phyloP scores from a whole-genome alignment of 2,113 vertebrate genomes.

The Lethenteron reissneri region DNA sequence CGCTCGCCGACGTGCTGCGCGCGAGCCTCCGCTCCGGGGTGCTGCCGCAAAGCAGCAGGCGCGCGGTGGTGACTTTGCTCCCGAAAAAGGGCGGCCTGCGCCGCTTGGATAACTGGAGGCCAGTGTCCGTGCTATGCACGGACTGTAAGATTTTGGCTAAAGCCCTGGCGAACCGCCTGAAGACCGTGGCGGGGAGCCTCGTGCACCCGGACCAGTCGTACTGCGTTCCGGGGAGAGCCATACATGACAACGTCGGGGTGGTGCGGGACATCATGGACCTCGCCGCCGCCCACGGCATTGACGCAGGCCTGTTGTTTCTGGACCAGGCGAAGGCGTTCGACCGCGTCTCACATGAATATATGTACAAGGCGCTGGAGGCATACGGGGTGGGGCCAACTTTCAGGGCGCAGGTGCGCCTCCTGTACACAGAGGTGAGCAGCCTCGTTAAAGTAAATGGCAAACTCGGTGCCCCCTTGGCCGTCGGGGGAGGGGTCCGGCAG shows the following conservation, averaged over 20 bases:
- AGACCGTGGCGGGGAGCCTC: not conserved
- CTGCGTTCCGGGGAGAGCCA: not conserved
- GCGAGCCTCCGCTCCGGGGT: not conserved
- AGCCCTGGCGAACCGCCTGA: not conserved
- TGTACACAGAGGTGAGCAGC: not conserved
- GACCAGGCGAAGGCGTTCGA: constrained; percentile 1
- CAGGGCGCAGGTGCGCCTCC: not conserved
- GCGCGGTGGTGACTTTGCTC: not conserved
- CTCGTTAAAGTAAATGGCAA: not conserved
- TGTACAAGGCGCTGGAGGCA: not conserved
- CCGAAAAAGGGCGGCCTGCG: not conserved
- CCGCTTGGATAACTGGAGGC: not conserved
- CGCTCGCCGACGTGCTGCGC: not conserved
- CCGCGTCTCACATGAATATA: not conserved
- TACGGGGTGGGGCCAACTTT: not conserved
- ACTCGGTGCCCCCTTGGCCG: not conserved
- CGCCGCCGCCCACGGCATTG: not conserved
- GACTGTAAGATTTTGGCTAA: constrained; percentile 1
- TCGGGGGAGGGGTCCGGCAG: not conserved
- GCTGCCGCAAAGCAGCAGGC: not conserved
- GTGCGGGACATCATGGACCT: not conserved
- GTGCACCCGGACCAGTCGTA: not conserved
- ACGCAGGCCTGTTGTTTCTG: not conserved
- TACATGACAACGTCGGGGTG: not conserved
- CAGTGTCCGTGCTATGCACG: not conserved